Conservation (phyloP, 1,140 invertebrate genomes). For the Achatina immaculata region DNA sequence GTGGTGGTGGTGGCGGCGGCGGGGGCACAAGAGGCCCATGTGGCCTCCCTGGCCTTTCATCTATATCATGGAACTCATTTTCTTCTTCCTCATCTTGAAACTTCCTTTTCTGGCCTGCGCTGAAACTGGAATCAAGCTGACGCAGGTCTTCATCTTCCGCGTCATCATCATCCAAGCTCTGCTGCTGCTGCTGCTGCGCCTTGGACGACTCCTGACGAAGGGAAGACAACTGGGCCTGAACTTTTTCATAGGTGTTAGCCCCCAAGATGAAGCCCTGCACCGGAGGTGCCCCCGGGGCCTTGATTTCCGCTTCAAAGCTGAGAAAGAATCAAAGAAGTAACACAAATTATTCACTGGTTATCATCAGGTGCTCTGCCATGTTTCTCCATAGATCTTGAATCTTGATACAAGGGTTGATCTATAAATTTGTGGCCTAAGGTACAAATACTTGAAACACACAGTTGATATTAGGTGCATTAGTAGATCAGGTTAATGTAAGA, state of each 20-base stretch:
- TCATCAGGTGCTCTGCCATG: background rate
- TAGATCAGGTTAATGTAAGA: too few species aligned
- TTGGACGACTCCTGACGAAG: conserved; percentile 72
- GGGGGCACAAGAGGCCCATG: conserved; percentile 11
- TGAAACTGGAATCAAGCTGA: background rate
- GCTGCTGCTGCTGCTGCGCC: conserved; percentile 49
- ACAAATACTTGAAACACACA: too few species aligned
- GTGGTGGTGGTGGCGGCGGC: conserved; percentile 39
- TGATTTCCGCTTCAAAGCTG: conserved; percentile 87
- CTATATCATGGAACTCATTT: conserved; percentile 30
- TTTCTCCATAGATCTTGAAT: background rate
- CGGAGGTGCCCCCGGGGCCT: conserved; percentile 33
- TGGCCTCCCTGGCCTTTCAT: conserved; percentile 28
- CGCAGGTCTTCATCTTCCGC: conserved; percentile 20
- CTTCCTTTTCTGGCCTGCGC: background rate
- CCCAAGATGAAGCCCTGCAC: conserved; percentile 55
- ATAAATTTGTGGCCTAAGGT: too few species aligned
- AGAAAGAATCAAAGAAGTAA: conserved; percentile 45
- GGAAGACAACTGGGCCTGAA: conserved; percentile 76
- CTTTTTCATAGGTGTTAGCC: conserved; percentile 75
- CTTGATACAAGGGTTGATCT: too few species aligned
- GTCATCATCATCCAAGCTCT: conserved; percentile 35
- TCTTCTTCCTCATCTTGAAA: background rate
- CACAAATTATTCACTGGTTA: background rate
- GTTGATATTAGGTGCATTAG: too few species aligned